Base-by-base conservation (phyloP, 2,888 invertebrate species). In the Nycteola revayana region DNA sequence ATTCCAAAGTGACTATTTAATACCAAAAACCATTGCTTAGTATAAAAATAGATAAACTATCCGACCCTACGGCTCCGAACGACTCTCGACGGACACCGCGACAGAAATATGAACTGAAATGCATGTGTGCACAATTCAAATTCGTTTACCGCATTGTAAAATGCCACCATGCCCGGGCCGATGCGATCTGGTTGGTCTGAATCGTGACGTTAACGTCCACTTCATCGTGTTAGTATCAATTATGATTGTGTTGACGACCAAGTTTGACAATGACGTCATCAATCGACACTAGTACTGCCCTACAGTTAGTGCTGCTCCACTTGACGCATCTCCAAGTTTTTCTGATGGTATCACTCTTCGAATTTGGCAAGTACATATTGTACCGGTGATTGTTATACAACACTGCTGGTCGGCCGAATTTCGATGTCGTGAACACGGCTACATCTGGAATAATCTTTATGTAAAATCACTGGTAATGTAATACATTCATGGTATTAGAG, bases 291-390 rank as follows among this genome's bases (percentile, higher is more conserved):
- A 49, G 35, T 4, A 32, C 8, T 5, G 32, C 45, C 25, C 50
- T 22, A 8, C 49, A 48, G 9, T 10, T 11, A 1, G 9, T 11
- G 21, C 45, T 39, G 8, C 44, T 37, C 53, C 51, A 54, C 28
- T 50, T 53, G 11, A 44, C 42, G 18, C 55, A 53, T 2, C 55
- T 32, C 48, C 53, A 54, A 1, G 30, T 28, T 8, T 43, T 54
- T 26, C 7, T 53, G 2, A 2, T 20, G 2, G 3, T 23, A 8
- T 25, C 7, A 21, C 3, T 3, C 6, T 25, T 9, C 3, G 4
- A 17, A 1, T n/a, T 6, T 2, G 44, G 45, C 9, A 25, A 24
- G 14, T 38, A 51, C 34, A 45, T 32, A 8, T 51, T 52, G 20
- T 52, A 52, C 9, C 51, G 31, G 10, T 27, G 34, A 3, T 40